Conservation (phyloP, 1,140 invertebrate species). For the Trypoxylus dichotomus region DNA sequence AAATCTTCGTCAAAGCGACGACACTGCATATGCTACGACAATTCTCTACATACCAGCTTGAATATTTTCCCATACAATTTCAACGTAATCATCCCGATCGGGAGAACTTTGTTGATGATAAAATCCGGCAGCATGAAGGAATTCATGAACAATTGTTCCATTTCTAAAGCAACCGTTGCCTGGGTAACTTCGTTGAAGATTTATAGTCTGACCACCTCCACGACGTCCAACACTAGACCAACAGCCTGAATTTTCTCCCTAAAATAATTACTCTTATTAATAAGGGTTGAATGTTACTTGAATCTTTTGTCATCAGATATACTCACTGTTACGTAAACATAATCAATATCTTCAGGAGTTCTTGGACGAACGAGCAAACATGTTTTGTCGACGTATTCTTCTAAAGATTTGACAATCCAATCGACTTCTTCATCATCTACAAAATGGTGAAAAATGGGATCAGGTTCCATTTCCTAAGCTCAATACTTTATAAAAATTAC, state of each 20-base stretch:
- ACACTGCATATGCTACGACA: neutral
- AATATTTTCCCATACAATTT: conserved; percentile 32
- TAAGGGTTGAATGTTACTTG: neutral
- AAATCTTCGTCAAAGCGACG: too few species aligned
- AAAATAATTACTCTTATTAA: neutral
- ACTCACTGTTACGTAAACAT: conserved; percentile 31
- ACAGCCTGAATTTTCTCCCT: conserved; percentile 23
- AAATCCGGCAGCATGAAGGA: conserved; percentile 34
- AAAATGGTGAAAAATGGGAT: neutral
- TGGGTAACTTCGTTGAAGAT: conserved; percentile 4
- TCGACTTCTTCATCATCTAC: conserved; percentile 13
- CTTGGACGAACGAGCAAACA: conserved; percentile 18
- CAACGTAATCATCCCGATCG: conserved; percentile 33
- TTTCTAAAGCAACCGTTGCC: conserved; percentile 26
- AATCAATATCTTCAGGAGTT: conserved; percentile 16
- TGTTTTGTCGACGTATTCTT: conserved; percentile 10
- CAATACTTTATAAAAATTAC: too few species aligned
- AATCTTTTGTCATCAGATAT: neutral
- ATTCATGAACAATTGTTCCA: conserved; percentile 31
- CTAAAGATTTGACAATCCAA: conserved; percentile 12
- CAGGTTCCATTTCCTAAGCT: too few species aligned
- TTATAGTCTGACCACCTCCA: neutral
- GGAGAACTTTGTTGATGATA: conserved; percentile 31
- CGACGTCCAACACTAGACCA: conserved; percentile 25
- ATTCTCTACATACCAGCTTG: neutral